Conservation (phyloP, 2,797 vertebrate genomes). For the Limosa lapponica region DNA sequence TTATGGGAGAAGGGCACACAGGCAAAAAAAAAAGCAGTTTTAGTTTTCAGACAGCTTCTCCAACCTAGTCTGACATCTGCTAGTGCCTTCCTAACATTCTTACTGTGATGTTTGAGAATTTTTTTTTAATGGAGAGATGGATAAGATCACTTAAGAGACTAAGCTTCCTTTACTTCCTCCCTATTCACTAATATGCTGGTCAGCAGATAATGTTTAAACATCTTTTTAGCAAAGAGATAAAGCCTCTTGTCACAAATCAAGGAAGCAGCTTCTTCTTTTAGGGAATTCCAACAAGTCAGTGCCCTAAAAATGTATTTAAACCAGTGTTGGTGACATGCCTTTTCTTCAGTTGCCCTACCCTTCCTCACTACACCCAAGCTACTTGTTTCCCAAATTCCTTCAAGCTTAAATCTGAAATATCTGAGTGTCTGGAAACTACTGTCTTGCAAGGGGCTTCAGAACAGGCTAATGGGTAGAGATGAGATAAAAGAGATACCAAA, state of each 20-base stretch:
- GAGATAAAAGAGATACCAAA: not conserved
- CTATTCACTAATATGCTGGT: not conserved
- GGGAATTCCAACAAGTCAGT: not conserved
- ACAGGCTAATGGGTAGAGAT: not conserved
- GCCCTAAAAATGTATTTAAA: not conserved
- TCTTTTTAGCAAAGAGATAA: not conserved
- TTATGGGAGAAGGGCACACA: not conserved
- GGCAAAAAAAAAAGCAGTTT: not conserved
- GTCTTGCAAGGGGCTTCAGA: not conserved
- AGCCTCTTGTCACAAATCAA: not conserved
- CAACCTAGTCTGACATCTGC: not conserved
- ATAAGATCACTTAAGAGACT: not conserved
- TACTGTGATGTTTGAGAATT: not conserved
- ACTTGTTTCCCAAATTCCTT: not conserved
- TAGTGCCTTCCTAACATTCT: not conserved
- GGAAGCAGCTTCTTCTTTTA: not conserved
- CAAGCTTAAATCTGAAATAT: not conserved
- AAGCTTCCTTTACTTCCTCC: not conserved
- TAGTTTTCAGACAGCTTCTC: not conserved
- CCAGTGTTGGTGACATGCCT: not conserved
- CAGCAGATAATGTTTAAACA: not conserved
- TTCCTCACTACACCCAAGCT: not conserved
- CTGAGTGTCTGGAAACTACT: not conserved
- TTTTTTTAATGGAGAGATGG: not conserved
- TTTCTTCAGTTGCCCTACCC: not conserved